These are phyloP conservation scores for Agrochola litura DNA, from an alignment of 2,888 invertebrate species.

Conservation along the genomic window DNA sequence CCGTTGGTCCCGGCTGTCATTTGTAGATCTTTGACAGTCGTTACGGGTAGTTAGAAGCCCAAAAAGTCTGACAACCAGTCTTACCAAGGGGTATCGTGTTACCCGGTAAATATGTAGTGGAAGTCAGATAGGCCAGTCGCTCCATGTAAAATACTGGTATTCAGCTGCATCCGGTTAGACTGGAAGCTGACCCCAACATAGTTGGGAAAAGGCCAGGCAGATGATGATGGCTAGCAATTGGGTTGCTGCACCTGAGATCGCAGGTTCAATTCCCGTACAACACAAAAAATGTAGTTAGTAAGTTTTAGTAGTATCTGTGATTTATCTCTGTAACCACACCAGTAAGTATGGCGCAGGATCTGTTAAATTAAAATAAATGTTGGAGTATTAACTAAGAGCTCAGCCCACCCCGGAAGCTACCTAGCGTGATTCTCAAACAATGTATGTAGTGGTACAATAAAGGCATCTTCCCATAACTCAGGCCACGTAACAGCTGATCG, in stretches of 20 bases:
- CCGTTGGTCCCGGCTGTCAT: too few relatives aligned
- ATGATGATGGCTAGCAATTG: not conserved
- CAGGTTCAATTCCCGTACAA: not conserved
- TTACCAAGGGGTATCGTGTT: too few relatives aligned
- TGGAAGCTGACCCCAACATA: too few relatives aligned
- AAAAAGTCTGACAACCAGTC: too few relatives aligned
- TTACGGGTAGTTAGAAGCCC: too few relatives aligned
- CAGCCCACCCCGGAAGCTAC: conserved; percentile 42
- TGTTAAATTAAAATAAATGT: not conserved
- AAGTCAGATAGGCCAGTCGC: too few relatives aligned
- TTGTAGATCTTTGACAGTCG: too few relatives aligned
- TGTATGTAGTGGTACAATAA: conserved; percentile 50
- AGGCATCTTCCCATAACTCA: conserved; percentile 52
- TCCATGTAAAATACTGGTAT: too few relatives aligned
- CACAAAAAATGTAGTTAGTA: not conserved
- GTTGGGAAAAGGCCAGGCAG: too few relatives aligned
- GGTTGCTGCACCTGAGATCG: not conserved
- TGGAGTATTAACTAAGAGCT: conserved; percentile 6
- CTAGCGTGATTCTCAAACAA: conserved; percentile 37
- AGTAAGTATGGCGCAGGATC: not conserved
- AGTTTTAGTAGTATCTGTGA: not conserved
- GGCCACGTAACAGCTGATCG: conserved; percentile 51
- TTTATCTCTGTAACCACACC: not conserved
- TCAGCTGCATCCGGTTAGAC: too few relatives aligned
- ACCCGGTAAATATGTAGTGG: too few relatives aligned